Base-by-base conservation (phyloP, 2,888 invertebrate genomes). In the Lumbricus terrestris region DNA sequence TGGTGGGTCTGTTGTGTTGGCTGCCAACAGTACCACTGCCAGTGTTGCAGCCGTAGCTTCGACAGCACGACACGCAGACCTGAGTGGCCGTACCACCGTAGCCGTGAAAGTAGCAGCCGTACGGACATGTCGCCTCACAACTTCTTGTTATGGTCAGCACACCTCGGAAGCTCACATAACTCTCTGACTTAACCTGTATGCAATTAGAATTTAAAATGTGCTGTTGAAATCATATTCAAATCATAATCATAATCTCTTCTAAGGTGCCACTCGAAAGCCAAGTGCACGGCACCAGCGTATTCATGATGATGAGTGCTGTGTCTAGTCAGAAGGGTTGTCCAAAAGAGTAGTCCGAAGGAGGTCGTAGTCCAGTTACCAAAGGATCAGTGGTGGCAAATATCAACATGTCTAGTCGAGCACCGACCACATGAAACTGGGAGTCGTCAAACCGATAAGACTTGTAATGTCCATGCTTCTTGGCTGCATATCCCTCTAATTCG, bases 31-130 rank as follows among this genome's bases (percentile, higher is more conserved):
- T 89, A 42, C 82, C 88, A 88, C 89, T 91, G 89, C 89, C 91
- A 16, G 82, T 90, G 90, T 92, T 92, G 88, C 92, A 92, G 33
- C 88, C 89, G 35, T 42, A 20, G n/a, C 69, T 88, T 38, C 90
- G 82, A 82, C 92, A 92, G 90, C 92, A 92, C 29, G 92, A 91
- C 35, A 90, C 91, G 83, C 92, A 92, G 37, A 83, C 83, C 88
- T 82, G 91, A 88, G 90, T 85, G 23, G 91, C 91, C 47, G 91
- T 42, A n/a, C 92, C 92, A 54, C 92, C 92, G 83, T 90, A 92
- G 85, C 90, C 89, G 89, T 91, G 90, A 54, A 89, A 91, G 38
- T 88, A 69, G 83, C 92, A 92, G 88, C 92, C 92, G 54, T 91
- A 92, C 2, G 69, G 89, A 89, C 92, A 92, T 0, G 54, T 82